Evolutionary conservation across 2,113 vertebrate genomes (phyloP), one percentile per base, ranked within the genome.

Genomic region (Cebidichthys violaceus): DNA sequence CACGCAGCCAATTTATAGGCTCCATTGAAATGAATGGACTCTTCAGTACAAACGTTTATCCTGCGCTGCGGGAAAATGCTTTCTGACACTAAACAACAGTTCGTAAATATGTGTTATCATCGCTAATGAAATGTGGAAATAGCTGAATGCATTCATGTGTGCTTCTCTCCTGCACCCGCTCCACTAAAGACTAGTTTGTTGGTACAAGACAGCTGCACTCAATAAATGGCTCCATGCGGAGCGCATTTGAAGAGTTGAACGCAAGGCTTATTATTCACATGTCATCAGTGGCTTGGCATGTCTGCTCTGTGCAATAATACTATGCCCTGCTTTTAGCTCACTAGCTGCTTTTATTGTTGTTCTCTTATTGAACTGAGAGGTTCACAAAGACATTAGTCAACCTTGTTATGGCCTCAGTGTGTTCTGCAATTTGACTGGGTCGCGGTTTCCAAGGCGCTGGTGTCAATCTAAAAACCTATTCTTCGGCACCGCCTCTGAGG

Each of bases 231-330:
- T 92, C 84, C 90, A 90, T 92, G 92, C 91, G 90, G 84, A 47
- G 84, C 79, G 31, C 79, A 88, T 90, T 86, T 86, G 57, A 88
- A 79, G 75, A 67, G 59, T 65, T 80, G 72, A 77, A 72, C 69
- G 73, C 81, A 67, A 82, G 86, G 86, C 86, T 81, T 88, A 90
- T 93, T 93, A 92, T 90, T 92, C 84, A 84, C 86, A 94, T 93
- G 90, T 93, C 92, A 94, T 91, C 88, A 88, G 86, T 87, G 92
- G 82, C 87, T 91, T 89, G 90, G 91, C 88, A 89, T 90, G 86
- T 88, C 81, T 77, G 84, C 72, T 50, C 73, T 75, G 55, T 65
- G 62, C 84, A 87, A 89, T 90, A 84, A 89, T 81, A 87, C 79
- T 66, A 73, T 50, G 11, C 66, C 24, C 81, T 50, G 71, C 70